Base-by-base conservation (phyloP, 37 sponge, comb jelly and placozoan genomes). In the Aphrocallistes beatrix region DNA sequence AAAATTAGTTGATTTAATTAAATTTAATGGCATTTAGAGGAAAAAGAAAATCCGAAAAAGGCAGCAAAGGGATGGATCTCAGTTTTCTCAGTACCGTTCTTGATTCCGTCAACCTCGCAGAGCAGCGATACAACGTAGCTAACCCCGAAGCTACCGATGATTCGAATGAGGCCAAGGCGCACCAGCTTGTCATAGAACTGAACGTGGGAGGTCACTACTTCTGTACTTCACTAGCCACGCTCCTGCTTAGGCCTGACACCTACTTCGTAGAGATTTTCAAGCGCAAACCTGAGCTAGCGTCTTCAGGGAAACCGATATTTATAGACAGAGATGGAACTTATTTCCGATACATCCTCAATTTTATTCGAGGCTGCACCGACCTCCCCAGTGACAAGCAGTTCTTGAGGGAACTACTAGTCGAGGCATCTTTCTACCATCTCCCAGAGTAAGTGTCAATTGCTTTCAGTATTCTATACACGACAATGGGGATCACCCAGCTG, bases 261-360 rank as follows among this genome's bases (percentile, higher is more conserved):
- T 60, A 60, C 75, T 60, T 60, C n/a, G 75, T 60, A 13, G 75
- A 60, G 25, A 60, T 60, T 25, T 60, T 60, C 75, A 60, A 60
- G 34, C 75, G 75, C 75, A 60, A 60, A 13, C 75, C 75, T 6
- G 75, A 60, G 8, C 34, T 60, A 13, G 75, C 75, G 6, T 60
- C 75, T 13, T 3, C 75, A 25, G 3, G 28, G 32, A 60, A 60
- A 60, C 75, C 75, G 75, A 60, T 60, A 32, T 60, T 60, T 28
- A 13, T 60, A 3, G 75, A 60, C 75, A 3, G 75, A 60, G 75
- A 60, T 13, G 75, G 75, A 6, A 60, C 75, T 13, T 60, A 60
- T 30, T 60, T 60, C 75, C 25, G 75, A 30, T 60, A 60, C 75
- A 60, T 60, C n/a, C 75, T 60, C 34, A 60, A 60, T 30, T 60